Base-by-base conservation (phyloP, 92 coral and sea anemone genomes). In the Siderastrea siderea region DNA sequence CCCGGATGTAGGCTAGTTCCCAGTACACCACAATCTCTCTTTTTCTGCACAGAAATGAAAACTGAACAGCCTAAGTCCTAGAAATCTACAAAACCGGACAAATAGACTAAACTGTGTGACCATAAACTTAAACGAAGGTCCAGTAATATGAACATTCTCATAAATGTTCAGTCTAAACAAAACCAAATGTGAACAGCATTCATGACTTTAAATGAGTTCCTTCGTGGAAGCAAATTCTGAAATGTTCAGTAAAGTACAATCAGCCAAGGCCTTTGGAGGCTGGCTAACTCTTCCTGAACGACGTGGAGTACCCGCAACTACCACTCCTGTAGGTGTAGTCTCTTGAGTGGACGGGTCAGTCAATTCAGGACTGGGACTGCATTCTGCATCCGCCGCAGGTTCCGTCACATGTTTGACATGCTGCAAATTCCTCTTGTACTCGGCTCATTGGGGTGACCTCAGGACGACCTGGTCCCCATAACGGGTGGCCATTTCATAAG, bases 391-490 rank as follows among this genome's bases (percentile, higher is more conserved):
- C 12, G 62, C 8, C 48, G 10, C 17, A 74, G 64, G 16, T 54
- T 46, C 49, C 26, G 43, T 60, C 16, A 16, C n/a, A 5, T 19
- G 89, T 47, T 90, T 90, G 45, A 90, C 44, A 60, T 87, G 92
- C 72, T 88, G 89, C 52, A 91, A 59, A 75, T 91, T 87, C 49
- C 94, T 78, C 66, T 83, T 87, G 74, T 82, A 87, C 38, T 68
- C 82, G 8, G 83, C 89, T n/a, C 92, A 92, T 26, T 87, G 75
- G 9, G 88, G 55, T 48, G 93, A 92, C 75, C 60, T 44, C 74
- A 92, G 11, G 58, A 81, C 67, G 15, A 92, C 63, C 59, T 89
- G 95, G 51, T 92, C 93, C 5, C 91, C 89, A 58, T 81, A 46
- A 17, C 87, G 91, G 16, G 78, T 63, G 19, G 67, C 54, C 15